These are phyloP conservation scores for Argopecten irradians DNA, from an alignment of 1,140 invertebrate species.

Conservation along the genomic window DNA sequence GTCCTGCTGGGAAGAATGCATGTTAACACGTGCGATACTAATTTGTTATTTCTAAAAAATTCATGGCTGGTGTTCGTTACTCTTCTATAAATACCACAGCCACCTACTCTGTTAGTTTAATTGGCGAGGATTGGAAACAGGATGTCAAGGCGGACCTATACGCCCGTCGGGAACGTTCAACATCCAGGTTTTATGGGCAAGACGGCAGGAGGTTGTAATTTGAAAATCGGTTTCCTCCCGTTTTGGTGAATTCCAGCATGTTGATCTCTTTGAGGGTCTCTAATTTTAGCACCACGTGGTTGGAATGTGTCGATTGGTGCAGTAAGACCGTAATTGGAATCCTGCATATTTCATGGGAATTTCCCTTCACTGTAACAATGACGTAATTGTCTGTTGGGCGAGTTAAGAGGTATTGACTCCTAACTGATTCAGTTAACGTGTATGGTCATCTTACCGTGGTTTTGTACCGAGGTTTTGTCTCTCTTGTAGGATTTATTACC, in stretches of 20 bases:
- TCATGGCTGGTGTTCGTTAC: neutral
- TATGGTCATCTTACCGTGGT: too few species aligned
- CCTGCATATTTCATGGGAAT: neutral
- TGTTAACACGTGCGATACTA: neutral
- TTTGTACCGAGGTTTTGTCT: too few species aligned
- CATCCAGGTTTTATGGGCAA: neutral
- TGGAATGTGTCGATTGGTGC: slow-evolving; percentile 4
- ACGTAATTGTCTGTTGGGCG: neutral
- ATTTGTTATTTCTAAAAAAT: neutral
- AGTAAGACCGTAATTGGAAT: neutral
- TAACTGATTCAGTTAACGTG: too few species aligned
- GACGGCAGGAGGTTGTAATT: neutral
- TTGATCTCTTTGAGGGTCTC: neutral
- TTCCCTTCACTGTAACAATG: neutral
- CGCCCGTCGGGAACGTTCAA: neutral
- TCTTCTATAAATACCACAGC: neutral
- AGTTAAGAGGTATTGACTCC: too few species aligned
- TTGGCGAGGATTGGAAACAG: neutral
- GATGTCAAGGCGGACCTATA: neutral
- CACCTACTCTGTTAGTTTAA: neutral
- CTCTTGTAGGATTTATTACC: too few species aligned
- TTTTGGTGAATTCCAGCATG: neutral
- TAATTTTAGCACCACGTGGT: neutral
- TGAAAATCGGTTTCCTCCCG: neutral
- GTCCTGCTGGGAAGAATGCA: neutral